These are phyloP conservation scores for Symphodus melops DNA, from an alignment of 2,113 vertebrate genomes.

Conservation along the genomic window DNA sequence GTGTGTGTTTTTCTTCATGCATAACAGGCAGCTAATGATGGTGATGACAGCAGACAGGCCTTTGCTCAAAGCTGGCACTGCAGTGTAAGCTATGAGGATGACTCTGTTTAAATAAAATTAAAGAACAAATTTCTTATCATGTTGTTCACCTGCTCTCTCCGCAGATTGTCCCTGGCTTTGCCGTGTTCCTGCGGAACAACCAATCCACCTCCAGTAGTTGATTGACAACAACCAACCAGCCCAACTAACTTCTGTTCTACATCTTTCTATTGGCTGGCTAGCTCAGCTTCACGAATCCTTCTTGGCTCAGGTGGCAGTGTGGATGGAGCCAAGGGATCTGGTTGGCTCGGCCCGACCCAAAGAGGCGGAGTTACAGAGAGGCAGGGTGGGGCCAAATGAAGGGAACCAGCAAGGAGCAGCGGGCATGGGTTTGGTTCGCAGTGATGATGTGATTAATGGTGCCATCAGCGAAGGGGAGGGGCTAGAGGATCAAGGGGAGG, in stretches of 20 bases:
- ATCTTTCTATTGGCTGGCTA: slow-evolving; percentile 72
- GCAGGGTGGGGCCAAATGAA: slow-evolving; percentile 86
- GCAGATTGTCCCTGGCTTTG: slow-evolving; percentile 77
- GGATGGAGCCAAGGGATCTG: slow-evolving; percentile 96
- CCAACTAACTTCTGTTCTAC: slow-evolving; percentile 61
- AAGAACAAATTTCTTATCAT: slow-evolving; percentile 36
- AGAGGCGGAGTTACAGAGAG: slow-evolving; percentile 88
- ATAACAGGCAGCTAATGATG: slow-evolving; percentile 51
- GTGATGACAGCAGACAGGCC: slow-evolving; percentile 50
- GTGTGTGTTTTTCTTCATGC: slow-evolving; percentile 44
- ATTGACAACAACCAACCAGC: slow-evolving; percentile 60
- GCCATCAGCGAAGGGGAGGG: slow-evolving; percentile 91
- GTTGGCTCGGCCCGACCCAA: slow-evolving; percentile 88
- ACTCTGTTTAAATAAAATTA: neutral
- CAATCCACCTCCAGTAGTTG: slow-evolving; percentile 75
- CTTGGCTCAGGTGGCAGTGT: slow-evolving; percentile 80
- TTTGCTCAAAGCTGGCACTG: slow-evolving; percentile 37
- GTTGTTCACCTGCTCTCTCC: slow-evolving; percentile 63
- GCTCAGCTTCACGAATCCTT: slow-evolving; percentile 75
- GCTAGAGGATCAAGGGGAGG: slow-evolving; percentile 89
- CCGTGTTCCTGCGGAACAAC: slow-evolving; percentile 74
- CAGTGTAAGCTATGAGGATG: slow-evolving; percentile 33
- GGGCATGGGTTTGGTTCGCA: slow-evolving; percentile 84
- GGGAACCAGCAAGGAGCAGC: slow-evolving; percentile 86
- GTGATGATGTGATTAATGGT: slow-evolving; percentile 92